Base-by-base conservation (phyloP, 2,113 vertebrate genomes). In the Gymnocephalus cernua region DNA sequence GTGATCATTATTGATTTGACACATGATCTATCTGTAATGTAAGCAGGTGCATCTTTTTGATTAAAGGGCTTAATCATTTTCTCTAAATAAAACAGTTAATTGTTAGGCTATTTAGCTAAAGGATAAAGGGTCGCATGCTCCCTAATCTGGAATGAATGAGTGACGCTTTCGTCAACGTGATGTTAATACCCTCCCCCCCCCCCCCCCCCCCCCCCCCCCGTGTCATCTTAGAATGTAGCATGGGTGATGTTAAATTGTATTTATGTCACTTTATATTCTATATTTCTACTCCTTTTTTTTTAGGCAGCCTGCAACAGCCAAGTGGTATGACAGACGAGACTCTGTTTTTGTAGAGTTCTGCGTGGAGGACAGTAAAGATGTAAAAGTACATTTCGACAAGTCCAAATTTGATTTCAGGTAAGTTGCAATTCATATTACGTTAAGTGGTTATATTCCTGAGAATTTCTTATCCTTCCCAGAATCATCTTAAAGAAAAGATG, bases 251-350 rank as follows among this genome's bases (percentile, higher is more conserved):
- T 85, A 14, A 14, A 23, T 45, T 27, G 18, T 25, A 9, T 23
- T 12, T 23, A 6, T 80, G 35, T 54, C 0, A 19, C 53, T 65
- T 18, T 4, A 41, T 18, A 16, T 41, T 41, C 25, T 12, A 3
- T 32, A 0, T 54, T 61, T 72, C 29, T 74, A 15, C 11, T 58
- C 35, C 10, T 11, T 41, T 41, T 15, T 48, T 18, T 19, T 21
- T 45, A 99, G 98, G 97, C 97, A 98, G 90, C 95, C 97, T 86
- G 98, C 97, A 89, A 94, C 96, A 93, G 97, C 97, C n/a, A 99
- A 98, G 93, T 99, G 98, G 98, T 99, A 98, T 81, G 98, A 99
- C 95, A 96, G 98, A 92, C 94, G 96, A 92, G 97, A 99, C 91
- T 96, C 96, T 21, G 98, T 99, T 88, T 99, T 98, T 84, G 88